These are phyloP conservation scores for Bolinopsis microptera DNA, from an alignment of 37 sponge, comb jelly and placozoan species.

Conservation along the genomic window DNA sequence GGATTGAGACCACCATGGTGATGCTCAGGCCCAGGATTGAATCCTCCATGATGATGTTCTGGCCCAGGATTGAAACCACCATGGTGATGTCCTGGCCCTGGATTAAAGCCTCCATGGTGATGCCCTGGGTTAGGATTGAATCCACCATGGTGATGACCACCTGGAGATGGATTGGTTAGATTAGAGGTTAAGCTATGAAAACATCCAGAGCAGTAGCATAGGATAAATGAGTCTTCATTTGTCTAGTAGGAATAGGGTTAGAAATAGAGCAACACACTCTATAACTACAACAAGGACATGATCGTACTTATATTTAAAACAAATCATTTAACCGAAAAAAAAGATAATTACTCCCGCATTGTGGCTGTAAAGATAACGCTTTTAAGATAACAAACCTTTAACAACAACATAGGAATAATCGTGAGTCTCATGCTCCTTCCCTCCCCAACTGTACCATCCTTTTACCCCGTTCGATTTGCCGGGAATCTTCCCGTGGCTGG, in stretches of 20 bases:
- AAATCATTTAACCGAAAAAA: too few relatives aligned
- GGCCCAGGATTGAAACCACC: too few relatives aligned
- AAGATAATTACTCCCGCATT: too few relatives aligned
- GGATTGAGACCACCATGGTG: neutral
- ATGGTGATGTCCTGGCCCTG: neutral
- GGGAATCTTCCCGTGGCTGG: conserved; percentile 42
- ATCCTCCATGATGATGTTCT: too few relatives aligned
- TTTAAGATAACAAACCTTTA: neutral
- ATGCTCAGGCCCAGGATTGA: too few relatives aligned
- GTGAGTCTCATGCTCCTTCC: conserved; percentile 23
- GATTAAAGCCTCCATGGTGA: neutral
- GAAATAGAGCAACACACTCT: neutral
- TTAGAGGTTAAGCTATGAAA: neutral
- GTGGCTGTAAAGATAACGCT: neutral
- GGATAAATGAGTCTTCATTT: neutral
- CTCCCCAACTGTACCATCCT: conserved; percentile 44
- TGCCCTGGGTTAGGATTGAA: neutral
- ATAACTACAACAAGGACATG: neutral
- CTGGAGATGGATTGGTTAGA: neutral
- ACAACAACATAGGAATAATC: conserved; percentile 55
- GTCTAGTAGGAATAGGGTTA: neutral
- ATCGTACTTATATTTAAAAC: too few relatives aligned
- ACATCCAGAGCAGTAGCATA: neutral
- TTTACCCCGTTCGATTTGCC: neutral
- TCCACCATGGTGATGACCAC: neutral